Evolutionary conservation across 2,888 invertebrate genomes (phyloP), one percentile per base, ranked within the genome.

Genomic region (Zaprionus bogoriensis): DNA sequence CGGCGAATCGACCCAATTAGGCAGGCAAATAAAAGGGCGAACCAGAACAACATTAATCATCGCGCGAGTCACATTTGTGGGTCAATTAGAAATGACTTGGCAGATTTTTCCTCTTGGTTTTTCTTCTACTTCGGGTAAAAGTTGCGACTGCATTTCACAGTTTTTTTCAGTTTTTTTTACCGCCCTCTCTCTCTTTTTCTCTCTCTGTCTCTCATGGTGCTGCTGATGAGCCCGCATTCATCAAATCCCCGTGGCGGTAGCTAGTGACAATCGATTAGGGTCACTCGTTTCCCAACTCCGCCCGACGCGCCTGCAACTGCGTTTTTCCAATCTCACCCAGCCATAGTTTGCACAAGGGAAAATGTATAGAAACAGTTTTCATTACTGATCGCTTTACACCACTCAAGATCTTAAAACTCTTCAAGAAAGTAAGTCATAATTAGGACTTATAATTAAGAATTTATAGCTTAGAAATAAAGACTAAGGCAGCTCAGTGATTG

Each of bases 221-320:
- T 44, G 12, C 45, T 48, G 66, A 70, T 75, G 76, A 59, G 46
- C 65, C 66, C 76, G 69, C 71, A 71, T 71, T 54, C 53, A 70
- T 58, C 47, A 69, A 69, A 62, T 70, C 62, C 65, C 69, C 42
- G 19, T 64, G 59, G 48, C 77, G 55, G 73, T 50, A 58, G 63
- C 75, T 19, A 50, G 85, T 87, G 80, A 87, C 80, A 87, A 84
- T 87, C 87, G 80, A 80, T 80, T 80, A 87, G 74, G 80, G 80
- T 80, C 80, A 79, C 32, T 38, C 30, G 25, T 46, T 32, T 25
- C 19, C 38, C 14, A 44, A 22, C 39, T 22, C n/a, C 22, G 41
- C 41, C 6, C 22, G 2, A n/a, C 20, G 5, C 41, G 5, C 41
- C 38, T 20, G 22, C 12, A 3, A 12, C 41, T 50, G 52, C 41